phyloP scores from a whole-genome alignment of 2,888 invertebrate species.

The Ectemnius cavifrons region DNA sequence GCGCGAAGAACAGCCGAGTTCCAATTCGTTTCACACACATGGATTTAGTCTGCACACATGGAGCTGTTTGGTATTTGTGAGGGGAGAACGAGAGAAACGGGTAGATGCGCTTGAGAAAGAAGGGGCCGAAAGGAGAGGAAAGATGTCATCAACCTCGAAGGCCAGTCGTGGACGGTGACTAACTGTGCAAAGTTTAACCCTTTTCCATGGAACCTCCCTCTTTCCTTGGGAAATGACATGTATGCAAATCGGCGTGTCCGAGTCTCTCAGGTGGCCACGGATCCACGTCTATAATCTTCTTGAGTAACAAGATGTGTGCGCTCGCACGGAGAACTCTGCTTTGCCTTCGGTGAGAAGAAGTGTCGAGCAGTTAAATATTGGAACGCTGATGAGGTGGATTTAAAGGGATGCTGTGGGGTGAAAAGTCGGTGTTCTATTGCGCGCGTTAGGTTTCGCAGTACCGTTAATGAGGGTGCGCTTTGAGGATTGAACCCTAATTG shows the following conservation, averaged over 20 bases:
- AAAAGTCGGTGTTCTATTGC: neutral
- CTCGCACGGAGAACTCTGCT: neutral
- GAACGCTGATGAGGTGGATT: neutral
- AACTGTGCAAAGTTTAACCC: conserved; percentile 67
- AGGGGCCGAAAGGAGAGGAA: conserved; percentile 51
- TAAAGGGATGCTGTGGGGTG: neutral
- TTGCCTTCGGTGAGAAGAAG: conserved; percentile 18
- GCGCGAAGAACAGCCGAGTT: conserved; percentile 34
- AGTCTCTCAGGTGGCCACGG: conserved; percentile 39
- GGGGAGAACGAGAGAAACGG: conserved; percentile 26
- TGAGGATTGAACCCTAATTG: conserved; percentile 33
- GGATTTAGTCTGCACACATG: too few species aligned
- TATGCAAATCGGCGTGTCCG: conserved; percentile 53
- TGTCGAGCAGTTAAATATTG: conserved; percentile 3
- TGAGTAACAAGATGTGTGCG: conserved; percentile 19
- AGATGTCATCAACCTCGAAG: conserved; percentile 64
- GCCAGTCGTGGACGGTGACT: conserved; percentile 58
- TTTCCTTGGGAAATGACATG: conserved; percentile 54
- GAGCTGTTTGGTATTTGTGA: neutral
- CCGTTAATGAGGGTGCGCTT: conserved; percentile 28
- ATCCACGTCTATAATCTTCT: conserved; percentile 13
- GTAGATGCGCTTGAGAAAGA: conserved; percentile 35
- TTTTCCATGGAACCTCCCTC: conserved; percentile 50
- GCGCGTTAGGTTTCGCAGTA: conserved; percentile 14
- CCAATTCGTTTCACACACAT: conserved; percentile 41